Evolutionary conservation across 2,888 invertebrate species (phyloP).

Genomic region (Siphlonurus alternatus): DNA sequence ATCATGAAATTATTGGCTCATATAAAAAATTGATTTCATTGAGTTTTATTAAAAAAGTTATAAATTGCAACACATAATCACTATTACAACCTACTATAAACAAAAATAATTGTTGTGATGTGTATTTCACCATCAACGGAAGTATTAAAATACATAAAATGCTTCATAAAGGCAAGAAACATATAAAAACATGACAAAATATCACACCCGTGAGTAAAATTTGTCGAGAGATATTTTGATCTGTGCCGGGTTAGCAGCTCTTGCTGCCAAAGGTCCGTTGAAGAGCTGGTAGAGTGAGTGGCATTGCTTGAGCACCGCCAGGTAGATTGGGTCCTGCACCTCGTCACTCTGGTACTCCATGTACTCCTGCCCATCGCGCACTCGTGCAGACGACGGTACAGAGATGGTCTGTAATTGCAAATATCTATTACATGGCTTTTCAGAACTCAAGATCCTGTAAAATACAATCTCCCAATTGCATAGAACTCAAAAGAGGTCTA

Average conservation of each 20-base stretch:
- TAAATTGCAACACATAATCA: no score
- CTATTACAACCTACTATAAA: no score
- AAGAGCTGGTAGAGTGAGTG: slow-evolving; percentile 78
- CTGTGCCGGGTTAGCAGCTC: slow-evolving; percentile 26
- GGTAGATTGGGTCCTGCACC: slow-evolving; percentile 58
- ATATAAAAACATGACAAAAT: no score
- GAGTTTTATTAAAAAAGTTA: slow-evolving; percentile 6
- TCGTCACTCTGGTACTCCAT: slow-evolving; percentile 66
- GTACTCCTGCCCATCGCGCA: slow-evolving; percentile 49
- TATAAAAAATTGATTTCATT: slow-evolving; percentile 8
- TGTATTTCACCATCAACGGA: no score
- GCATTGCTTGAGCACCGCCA: slow-evolving; percentile 50
- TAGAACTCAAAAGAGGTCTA: no score
- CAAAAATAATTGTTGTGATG: no score
- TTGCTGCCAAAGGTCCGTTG: slow-evolving; percentile 49
- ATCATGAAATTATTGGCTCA: no score
- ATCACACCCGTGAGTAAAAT: slow-evolving; percentile 65
- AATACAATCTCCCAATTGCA: no score
- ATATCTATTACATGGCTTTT: no score
- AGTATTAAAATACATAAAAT: no score
- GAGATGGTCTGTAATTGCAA: slow-evolving; percentile 11
- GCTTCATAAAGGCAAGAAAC: no score
- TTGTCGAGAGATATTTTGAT: slow-evolving; percentile 55
- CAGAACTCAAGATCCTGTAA: no score
- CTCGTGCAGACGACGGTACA: slow-evolving; percentile 34